Conservation (phyloP, 1,140 invertebrate genomes). For the Archivesica marissinica region DNA sequence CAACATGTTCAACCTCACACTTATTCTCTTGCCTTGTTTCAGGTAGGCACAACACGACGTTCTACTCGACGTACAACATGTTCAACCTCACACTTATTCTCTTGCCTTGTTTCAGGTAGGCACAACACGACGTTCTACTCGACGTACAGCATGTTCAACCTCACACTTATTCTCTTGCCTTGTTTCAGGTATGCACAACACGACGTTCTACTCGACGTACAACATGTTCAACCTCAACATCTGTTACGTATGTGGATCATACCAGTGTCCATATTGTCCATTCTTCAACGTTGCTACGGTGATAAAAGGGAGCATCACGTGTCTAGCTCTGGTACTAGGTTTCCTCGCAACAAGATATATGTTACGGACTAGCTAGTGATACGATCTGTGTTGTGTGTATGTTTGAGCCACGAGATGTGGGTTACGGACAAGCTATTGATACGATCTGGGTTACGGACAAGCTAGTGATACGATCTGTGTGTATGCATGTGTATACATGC, state of each 20-base stretch:
- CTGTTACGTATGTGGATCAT: conserved; percentile 99
- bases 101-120: too few relatives aligned
- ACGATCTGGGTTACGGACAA: not conserved
- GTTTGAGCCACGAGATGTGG: not conserved
- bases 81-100: too few relatives aligned
- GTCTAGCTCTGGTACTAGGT: conserved; percentile 68
- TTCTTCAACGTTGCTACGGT: conserved; percentile 81
- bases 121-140: too few relatives aligned
- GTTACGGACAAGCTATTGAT: not conserved
- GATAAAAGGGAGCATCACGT: conserved; percentile 72
- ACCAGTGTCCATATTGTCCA: conserved; percentile 98
- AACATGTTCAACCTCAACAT: conserved; percentile 96
- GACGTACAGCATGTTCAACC: too few relatives aligned
- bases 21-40: too few relatives aligned
- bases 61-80: too few relatives aligned
- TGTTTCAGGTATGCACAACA: conserved; percentile 94
- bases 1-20: too few relatives aligned
- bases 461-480: not conserved
- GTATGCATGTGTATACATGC: not conserved
- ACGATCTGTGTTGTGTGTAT: not conserved
- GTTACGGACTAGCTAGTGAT: conserved; percentile 67
- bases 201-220: conserved; percentile 95
- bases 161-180: too few relatives aligned
- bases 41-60: too few relatives aligned
- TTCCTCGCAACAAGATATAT: conserved; percentile 69